Conservation (phyloP, 2,113 vertebrate species). For the Neodon shergylaensis region DNA sequence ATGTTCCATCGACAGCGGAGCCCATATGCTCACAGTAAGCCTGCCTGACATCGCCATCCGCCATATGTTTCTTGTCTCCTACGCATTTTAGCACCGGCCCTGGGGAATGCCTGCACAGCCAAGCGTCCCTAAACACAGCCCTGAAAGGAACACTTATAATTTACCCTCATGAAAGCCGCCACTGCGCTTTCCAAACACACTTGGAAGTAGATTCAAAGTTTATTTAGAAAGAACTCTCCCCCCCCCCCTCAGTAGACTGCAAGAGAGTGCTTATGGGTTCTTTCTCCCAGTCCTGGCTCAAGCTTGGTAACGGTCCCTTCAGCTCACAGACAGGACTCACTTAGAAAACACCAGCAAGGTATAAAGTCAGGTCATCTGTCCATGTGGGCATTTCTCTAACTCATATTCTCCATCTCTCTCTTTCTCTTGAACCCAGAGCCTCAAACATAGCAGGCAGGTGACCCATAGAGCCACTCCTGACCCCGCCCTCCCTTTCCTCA, state of each 20-base stretch:
- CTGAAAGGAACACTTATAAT: slow-evolving; percentile 8
- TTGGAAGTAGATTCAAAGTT: slow-evolving; percentile 67
- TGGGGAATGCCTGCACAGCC: slow-evolving; percentile 39
- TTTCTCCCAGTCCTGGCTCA: background rate
- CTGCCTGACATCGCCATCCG: background rate
- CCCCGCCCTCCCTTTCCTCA: background rate
- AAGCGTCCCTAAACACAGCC: slow-evolving; percentile 55
- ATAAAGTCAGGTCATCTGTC: background rate
- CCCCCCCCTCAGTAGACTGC: background rate
- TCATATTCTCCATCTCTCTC: background rate
- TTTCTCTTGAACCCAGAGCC: background rate
- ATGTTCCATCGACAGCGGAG: slow-evolving; percentile 10
- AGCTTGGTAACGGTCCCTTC: background rate
- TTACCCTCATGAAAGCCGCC: slow-evolving; percentile 50
- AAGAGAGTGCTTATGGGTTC: slow-evolving; percentile 51
- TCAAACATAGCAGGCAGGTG: background rate
- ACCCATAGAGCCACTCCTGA: background rate
- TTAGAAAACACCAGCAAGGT: background rate
- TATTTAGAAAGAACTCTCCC: slow-evolving; percentile 69
- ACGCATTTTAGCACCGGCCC: slow-evolving; percentile 29
- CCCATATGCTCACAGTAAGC: slow-evolving; percentile 46
- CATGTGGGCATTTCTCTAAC: background rate
- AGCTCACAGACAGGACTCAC: background rate
- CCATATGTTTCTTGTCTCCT: slow-evolving; percentile 76
- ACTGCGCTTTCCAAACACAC: slow-evolving; percentile 64